Evolutionary conservation across 2,113 vertebrate genomes (phyloP).

Genomic region (Dinomys branickii): DNA sequence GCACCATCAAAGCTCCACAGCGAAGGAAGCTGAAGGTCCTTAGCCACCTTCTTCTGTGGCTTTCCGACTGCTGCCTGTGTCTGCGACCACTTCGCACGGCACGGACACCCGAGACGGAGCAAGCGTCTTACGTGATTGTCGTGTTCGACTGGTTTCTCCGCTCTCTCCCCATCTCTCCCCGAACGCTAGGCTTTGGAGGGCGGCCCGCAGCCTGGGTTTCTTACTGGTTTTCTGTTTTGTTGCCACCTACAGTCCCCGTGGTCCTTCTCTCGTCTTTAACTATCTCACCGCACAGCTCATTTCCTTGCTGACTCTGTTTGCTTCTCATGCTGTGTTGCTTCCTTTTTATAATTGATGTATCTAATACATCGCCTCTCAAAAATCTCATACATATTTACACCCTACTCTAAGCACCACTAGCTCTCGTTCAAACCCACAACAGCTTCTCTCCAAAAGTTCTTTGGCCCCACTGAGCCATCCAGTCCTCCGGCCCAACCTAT

Average conservation of each 20-base stretch:
- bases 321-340: not conserved
- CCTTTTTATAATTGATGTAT: conserved; percentile 19
- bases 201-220: not conserved
- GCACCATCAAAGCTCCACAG: not conserved
- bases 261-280: not conserved
- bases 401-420: not conserved
- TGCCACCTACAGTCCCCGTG: not conserved
- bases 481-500: conserved; percentile 39
- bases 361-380: conserved; percentile 6
- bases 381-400: not conserved
- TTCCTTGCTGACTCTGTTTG: conserved; percentile 9
- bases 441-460: conserved; percentile 30
- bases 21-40: conserved; percentile 12
- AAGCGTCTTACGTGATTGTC: not conserved
- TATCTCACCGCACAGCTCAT: not conserved
- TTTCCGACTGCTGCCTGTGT: not conserved
- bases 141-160: not conserved
- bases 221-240: not conserved
- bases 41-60: not conserved
- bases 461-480: conserved; percentile 22
- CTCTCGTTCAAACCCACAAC: not conserved
- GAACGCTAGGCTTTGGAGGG: not conserved
- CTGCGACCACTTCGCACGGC: not conserved
- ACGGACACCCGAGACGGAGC: not conserved
- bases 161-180: not conserved